Evolutionary conservation across 2,888 invertebrate genomes (phyloP), one percentile per base, ranked within the genome.

Genomic region (Apantesis nais): DNA sequence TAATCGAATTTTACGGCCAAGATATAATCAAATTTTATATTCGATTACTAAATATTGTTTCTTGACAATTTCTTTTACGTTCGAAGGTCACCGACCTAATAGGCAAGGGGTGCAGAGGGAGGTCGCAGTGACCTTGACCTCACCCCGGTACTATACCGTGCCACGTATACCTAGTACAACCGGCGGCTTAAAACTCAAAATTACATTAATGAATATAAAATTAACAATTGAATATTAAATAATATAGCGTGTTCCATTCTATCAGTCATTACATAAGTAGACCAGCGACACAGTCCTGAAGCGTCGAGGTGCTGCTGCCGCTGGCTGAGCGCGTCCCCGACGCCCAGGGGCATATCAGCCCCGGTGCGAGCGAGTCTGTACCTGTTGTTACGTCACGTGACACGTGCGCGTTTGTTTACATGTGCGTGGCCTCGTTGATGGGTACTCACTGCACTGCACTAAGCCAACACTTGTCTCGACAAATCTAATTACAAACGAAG

Each of bases 101-200:
- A 39, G 58, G 31, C 4, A 58, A 25, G 58, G 55, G 44, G 60
- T 19, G 70, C 4, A 25, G 48, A 29, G 41, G 72, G 22, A n/a
- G 73, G 61, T 69, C 69, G 12, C n/a, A 62, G n/a, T 41, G 74
- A 73, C 77, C 79, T 72, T 77, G 79, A 75, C 79, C 74, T n/a
- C 60, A 11, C 71, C 64, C n/a, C 67, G 44, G 14, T 9, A 52
- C 63, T 52, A n/a, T 25, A 25, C 48, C 22, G 41, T 41, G 41
- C 41, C 41, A 11, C 14, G 41, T 14, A 14, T 41, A 11, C 39
- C 34, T 34, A 34, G 2, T 14, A 14, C 41, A 41, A 41, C 48
- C 8, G 48, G 48, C n/a, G 9, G 48, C 12, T 14, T n/a, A 12
- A 9, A 25, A 55, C 7, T 25, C 12, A 11, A 55, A 25, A 55